These are phyloP conservation scores for Heloderma charlesbogerti DNA, from an alignment of 2,113 vertebrate genomes.

Conservation along the genomic window DNA sequence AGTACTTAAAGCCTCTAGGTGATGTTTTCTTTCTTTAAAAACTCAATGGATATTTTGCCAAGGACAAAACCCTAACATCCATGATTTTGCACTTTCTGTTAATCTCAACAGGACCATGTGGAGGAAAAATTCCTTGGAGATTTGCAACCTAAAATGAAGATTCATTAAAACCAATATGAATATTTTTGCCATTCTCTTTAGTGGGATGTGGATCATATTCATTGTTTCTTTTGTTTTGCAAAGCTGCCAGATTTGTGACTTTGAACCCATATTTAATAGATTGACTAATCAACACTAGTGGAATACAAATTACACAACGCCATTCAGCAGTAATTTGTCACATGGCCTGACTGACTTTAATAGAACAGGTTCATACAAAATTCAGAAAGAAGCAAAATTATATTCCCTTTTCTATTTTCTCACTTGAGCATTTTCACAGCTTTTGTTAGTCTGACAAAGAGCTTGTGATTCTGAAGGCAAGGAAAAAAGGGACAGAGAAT, in stretches of 20 bases:
- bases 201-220: background rate
- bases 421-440: slow-evolving; percentile 28
- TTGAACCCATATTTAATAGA: background rate
- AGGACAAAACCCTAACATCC: background rate
- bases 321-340: accelerated
- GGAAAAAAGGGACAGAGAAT: background rate
- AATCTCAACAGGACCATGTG: background rate
- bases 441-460: slow-evolving; percentile 15
- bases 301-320: slow-evolving; percentile 12
- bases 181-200: background rate
- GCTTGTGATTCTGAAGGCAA: slow-evolving; percentile 2
- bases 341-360: background rate
- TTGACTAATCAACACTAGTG: slow-evolving; percentile 4
- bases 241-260: background rate
- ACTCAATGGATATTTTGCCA: background rate
- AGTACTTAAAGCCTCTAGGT: background rate
- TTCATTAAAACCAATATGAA: background rate
- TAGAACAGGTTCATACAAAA: background rate
- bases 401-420: background rate
- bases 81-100: background rate
- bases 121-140: background rate
- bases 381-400: background rate
- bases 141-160: background rate
- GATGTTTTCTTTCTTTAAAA: background rate
- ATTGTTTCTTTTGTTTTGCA: background rate